Percentiles rank a stretch among this genome's conserved stretches.
Conservation (phyloP, 2,113 vertebrate species). For the Phoxinus phoxinus region DNA sequence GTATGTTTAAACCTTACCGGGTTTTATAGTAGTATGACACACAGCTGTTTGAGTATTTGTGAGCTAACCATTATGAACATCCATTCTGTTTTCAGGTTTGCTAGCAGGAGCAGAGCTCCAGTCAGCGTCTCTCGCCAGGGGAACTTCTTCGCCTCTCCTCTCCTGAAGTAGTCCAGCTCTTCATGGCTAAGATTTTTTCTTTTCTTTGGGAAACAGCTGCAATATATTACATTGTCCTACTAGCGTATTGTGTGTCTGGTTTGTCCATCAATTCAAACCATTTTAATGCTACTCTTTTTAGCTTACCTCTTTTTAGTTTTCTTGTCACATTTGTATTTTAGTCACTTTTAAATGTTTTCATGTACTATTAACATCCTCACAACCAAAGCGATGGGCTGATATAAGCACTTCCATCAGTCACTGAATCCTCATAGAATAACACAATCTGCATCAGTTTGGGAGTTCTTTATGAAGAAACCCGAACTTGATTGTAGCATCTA, state of each 20-base stretch:
- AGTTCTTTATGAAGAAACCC: slow-evolving; percentile 54
- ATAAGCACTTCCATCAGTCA: slow-evolving; percentile 41
- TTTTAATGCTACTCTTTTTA: slow-evolving; percentile 45
- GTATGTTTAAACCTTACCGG: slow-evolving; percentile 69
- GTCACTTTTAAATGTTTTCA: slow-evolving; percentile 50
- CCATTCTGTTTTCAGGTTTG: slow-evolving; percentile 80
- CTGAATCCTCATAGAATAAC: background rate
- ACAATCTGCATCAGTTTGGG: background rate
- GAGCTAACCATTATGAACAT: background rate
- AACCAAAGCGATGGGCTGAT: slow-evolving; percentile 38
- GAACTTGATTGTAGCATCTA: background rate
- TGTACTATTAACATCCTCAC: slow-evolving; percentile 3
- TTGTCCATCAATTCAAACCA: slow-evolving; percentile 5
- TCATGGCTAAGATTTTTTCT: background rate
- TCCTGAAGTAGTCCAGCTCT: slow-evolving; percentile 80
- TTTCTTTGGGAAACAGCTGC: slow-evolving; percentile 33
- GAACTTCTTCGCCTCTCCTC: slow-evolving; percentile 91
- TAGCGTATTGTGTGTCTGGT: slow-evolving; percentile 16
- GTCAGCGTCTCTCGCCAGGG: slow-evolving; percentile 81
- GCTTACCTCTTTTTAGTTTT: background rate
- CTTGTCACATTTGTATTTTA: slow-evolving; percentile 5
- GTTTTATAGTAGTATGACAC: background rate
- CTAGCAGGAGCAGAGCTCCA: slow-evolving; percentile 89
- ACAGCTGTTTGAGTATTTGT: background rate
- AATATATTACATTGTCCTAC: slow-evolving; percentile 10